A percentile compares a stretch with the other conserved stretches of the same genome.
These are phyloP conservation scores for Carcharodon carcharias DNA, from an alignment of 2,797 vertebrate species.

Conservation along the genomic window DNA sequence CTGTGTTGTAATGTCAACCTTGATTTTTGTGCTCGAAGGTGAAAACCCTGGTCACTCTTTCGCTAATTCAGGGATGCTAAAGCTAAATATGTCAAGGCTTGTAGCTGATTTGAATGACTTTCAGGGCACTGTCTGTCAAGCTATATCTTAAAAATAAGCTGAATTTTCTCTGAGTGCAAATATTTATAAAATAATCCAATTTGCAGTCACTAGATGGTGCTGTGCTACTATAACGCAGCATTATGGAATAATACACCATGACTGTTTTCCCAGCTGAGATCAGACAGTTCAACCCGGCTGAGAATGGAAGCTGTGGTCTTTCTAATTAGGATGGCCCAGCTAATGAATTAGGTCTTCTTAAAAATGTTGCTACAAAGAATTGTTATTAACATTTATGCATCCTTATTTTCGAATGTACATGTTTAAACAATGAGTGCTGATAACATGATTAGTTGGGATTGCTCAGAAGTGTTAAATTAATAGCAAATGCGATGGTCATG, in stretches of 20 bases:
- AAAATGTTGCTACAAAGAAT: background rate
- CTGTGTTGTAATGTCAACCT: background rate
- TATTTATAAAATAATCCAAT: background rate
- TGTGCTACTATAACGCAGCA: background rate
- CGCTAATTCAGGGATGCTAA: background rate
- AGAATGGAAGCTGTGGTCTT: background rate
- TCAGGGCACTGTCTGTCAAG: background rate
- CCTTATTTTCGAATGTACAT: background rate
- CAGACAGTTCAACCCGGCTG: background rate
- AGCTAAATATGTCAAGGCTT: background rate
- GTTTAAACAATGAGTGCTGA: background rate
- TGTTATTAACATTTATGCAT: background rate
- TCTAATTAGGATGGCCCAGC: background rate
- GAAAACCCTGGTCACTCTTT: background rate
- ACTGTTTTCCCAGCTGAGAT: background rate
- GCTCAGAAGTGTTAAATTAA: background rate
- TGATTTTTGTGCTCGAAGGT: background rate
- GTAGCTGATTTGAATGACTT: background rate
- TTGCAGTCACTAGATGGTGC: background rate
- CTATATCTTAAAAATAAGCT: background rate
- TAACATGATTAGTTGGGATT: background rate
- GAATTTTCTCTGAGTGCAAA: background rate
- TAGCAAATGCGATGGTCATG: background rate
- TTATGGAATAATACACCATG: background rate
- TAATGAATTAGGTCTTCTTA: constrained; percentile 20